Evolutionary conservation across 2,888 invertebrate species (phyloP), one percentile per base, ranked within the genome.

Genomic region (Axea sp.): DNA sequence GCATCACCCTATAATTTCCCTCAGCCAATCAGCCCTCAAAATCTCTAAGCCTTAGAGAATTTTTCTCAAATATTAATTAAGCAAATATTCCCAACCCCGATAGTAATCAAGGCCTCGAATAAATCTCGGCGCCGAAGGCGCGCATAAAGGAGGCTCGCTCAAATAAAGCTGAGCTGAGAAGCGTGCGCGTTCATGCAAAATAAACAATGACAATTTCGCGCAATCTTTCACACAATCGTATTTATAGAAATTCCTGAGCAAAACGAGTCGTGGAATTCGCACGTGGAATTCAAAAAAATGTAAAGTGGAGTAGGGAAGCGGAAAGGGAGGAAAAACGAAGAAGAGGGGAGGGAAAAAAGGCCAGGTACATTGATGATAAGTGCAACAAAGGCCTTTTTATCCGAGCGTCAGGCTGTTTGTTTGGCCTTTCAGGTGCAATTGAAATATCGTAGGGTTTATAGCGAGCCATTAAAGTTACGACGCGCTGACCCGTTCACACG

Each of bases 171-270:
- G 53, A 4, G 28, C 39, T n/a, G 30, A 5, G 17, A 12, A 43
- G 41, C 33, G 33, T 51, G 49, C 53, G 53, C 17, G 60, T 47
- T 15, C 60, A 60, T 60, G 71, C 71, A 62, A 71, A 62, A 73
- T 67, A 68, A 73, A 68, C 62, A 67, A 64, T 73, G 73, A 73
- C 73, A 64, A 68, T 68, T 73, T 68, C 73, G 49, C 68, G 39
- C 69, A 62, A 71, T 75, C 75, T 71, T 71, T 59, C 71, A 65
- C 75, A 69, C 69, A 69, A 75, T 75, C 75, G 75, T 65, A 60
- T 71, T 71, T 69, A 71, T 67, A 71, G 65, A 71, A 71, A 75
- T 75, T 75, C 75, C 67, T 39, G 41, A 19, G 55, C 62, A 51
- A 67, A 71, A 59, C 60, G 53, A 67, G 73, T 17, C 22, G 37